Base-by-base conservation (phyloP, 1,140 invertebrate genomes). In the Atta colombica region DNA sequence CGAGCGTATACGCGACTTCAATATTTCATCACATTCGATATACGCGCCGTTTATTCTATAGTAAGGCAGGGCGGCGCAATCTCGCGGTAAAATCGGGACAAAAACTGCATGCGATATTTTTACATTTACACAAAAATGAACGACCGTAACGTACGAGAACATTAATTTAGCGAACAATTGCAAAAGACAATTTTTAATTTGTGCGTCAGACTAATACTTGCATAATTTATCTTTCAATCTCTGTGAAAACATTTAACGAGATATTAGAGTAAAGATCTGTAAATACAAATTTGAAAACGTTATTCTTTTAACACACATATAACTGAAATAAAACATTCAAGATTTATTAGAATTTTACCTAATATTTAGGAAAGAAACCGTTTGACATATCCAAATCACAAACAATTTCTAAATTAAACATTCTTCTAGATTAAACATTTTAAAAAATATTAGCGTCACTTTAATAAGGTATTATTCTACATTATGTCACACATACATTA, bases 1-100 rank as follows among this genome's bases (percentile, higher is more conserved):
- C 25, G 61, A 35, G 28, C 25, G 28, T 45, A 25, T 51, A 45
- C 31, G 63, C 14, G 49, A 80, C 39, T 82, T 74, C 68, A 25
- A 82, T 82, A 82, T 74, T 60, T 60, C 18, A 45, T 74, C 21
- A 39, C 21, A 25, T 45, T 61, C 35, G 35, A 74, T 74, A 61
- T 21, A 7, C 1, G 28, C 51, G 12, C 60, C n/a, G 45, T 25
- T 74, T 45, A 53, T 49, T 61, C 12, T 8, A 60, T 6, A 10
- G 25, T 74, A 61, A 60, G 16, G 3, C 69, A 28, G 6, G 8
- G 4, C 16, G 5, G 5, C 6, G 16, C 7, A 21, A 53, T n/a
- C 25, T 28, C 18, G 16, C 16, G 8, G 8, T n/a, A 45, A 60
- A 82, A 74, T 49, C 35, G 10, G 28, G 5, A 14, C 10, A 82